Conservation (phyloP, 2,888 invertebrate species). For the Pyrrhosoma nymphula region DNA sequence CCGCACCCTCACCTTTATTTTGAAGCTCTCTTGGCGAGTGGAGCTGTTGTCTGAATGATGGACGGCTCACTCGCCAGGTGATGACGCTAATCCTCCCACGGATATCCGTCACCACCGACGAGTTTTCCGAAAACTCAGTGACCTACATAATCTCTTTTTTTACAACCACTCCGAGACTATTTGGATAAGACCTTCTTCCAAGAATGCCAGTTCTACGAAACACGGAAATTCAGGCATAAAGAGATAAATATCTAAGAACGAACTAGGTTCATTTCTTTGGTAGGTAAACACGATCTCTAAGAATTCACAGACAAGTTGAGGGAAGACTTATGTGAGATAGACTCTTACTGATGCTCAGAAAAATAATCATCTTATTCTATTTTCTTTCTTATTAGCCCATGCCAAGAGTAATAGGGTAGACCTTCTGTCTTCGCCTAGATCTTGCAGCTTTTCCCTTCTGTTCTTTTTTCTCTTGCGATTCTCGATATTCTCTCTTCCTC, state of each 20-base stretch:
- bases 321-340: background rate
- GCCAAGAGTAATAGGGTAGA: no score
- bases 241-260: background rate
- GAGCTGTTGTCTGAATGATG: slow-evolving; percentile 14
- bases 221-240: background rate
- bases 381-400: no score
- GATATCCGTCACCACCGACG: background rate
- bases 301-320: background rate
- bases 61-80: background rate
- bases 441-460: no score
- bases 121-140: slow-evolving; percentile 4
- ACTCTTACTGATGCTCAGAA: no score
- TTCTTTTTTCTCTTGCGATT: no score
- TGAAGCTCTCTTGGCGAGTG: slow-evolving; percentile 6
- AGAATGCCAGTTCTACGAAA: background rate
- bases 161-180: background rate
- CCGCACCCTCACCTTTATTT: slow-evolving; percentile 1
- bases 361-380: no score
- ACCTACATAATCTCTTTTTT: background rate
- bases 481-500: no score
- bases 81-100: background rate
- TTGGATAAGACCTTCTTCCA: background rate
- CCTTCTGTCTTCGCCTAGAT: no score
- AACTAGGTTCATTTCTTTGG: background rate
- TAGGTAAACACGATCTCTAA: background rate